phyloP scores from a whole-genome alignment of 2,888 invertebrate genomes.

The Rhamphomyia laevipes region DNA sequence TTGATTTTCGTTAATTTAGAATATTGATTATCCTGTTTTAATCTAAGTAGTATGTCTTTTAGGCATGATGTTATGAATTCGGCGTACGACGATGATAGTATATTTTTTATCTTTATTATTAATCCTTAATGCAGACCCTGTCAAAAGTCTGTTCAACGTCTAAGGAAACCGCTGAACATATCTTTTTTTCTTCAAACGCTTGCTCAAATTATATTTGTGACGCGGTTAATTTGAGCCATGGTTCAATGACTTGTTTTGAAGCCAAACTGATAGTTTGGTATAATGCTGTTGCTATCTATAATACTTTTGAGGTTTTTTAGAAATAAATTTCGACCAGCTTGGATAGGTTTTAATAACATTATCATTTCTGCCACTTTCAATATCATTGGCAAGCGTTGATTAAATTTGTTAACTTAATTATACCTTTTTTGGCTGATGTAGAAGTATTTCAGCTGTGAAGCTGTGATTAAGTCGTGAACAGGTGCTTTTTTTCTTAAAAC shows the following conservation, averaged over 20 bases:
- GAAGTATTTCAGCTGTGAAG: not conserved
- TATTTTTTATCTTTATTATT: not conserved
- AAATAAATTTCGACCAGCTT: slow-evolving; percentile 3
- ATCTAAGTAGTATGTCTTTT: not conserved
- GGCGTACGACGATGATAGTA: not conserved
- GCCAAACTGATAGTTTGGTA: slow-evolving; percentile 3
- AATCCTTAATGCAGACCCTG: slow-evolving; percentile 1
- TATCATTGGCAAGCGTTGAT: not conserved
- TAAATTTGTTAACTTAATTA: not conserved
- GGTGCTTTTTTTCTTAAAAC: not conserved
- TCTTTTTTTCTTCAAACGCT: slow-evolving; percentile 1
- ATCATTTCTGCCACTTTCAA: slow-evolving; percentile 1
- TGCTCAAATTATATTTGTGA: not conserved
- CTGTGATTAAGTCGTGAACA: not conserved
- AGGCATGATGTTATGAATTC: not conserved
- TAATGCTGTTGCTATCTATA: not conserved
- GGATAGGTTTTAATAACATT: slow-evolving; percentile 1
- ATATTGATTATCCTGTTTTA: not conserved
- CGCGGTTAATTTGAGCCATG: not conserved
- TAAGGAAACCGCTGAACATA: slow-evolving; percentile 1
- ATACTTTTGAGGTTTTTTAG: not conserved
- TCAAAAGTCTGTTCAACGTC: slow-evolving; percentile 5
- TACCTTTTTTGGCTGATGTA: not conserved
- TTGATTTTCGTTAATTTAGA: not conserved
- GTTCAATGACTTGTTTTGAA: slow-evolving; percentile 3